Base-by-base conservation (phyloP, 2,113 vertebrate species). In the Lontra canadensis region DNA sequence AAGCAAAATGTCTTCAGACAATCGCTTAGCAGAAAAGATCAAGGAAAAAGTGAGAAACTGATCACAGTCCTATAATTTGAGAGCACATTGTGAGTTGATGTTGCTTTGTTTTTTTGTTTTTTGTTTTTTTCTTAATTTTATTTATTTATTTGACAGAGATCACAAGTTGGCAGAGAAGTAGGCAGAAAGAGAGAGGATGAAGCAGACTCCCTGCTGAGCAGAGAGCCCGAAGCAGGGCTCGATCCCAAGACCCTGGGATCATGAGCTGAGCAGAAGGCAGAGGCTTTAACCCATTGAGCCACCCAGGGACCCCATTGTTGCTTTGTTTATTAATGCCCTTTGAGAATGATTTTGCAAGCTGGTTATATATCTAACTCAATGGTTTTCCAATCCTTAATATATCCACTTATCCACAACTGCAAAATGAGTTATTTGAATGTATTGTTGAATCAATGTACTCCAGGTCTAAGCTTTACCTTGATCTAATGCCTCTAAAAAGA, bases 301-400 rank as follows among this genome's bases (percentile, higher is more conserved):
- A 52, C 49, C 49, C 49, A 52, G 49, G 49, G 4, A 1, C 14
- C 49, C 49, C 49, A 52, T 5, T 15, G 71, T 11, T 20, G n/a
- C 7, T 94, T 94, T 34, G 42, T 74, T 61, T 73, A 49, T 23
- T 79, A 74, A 65, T 36, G 2, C 1, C 9, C 21, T 94, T 13
- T 67, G 20, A 89, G 34, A 49, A n/a, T 85, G 14, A 63, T 92
- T 94, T 71, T 65, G 4, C 47, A 94, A 88, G 3, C 18, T 36
- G 42, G 25, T 76, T 18, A 55, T 18, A 36, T 23, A 39, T 31
- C 29, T 17, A 42, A 69, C 5, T 83, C 65, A 44, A n/a, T 20
- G 29, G 7, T 82, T 82, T 94, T 57, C 80, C 11, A 69, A 36
- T 0, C 0, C 0, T 78, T 61, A 57, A 49, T 9, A 15, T 44